phyloP scores from a whole-genome alignment of 2,888 invertebrate genomes.

The Melipona bicolor region DNA sequence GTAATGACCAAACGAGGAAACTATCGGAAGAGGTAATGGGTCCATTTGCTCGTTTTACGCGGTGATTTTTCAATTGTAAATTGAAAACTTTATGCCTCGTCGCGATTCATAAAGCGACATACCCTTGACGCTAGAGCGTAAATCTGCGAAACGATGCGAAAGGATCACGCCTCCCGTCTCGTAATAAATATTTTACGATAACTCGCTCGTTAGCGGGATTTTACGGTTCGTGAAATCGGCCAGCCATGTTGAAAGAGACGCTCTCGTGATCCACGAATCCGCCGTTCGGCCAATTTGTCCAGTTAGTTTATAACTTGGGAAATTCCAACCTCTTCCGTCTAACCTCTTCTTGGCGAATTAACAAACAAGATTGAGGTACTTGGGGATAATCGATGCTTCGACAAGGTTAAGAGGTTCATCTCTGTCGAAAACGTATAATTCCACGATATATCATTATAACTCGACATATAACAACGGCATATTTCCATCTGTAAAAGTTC shows the following conservation, averaged over 20 bases:
- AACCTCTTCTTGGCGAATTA: neutral
- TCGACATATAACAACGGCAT: no score
- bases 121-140: conserved; percentile 10
- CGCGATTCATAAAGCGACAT: conserved; percentile 2
- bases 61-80: conserved; percentile 9
- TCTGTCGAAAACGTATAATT: neutral
- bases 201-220: conserved; percentile 38
- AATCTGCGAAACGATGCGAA: conserved; percentile 30
- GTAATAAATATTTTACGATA: conserved; percentile 44
- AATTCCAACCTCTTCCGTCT: neutral
- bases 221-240: conserved; percentile 22
- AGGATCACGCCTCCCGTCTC: neutral
- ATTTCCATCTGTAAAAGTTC: no score
- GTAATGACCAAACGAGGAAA: neutral
- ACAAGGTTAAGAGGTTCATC: neutral
- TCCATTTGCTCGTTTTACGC: conserved; percentile 6
- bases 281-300: conserved; percentile 5
- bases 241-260: conserved; percentile 12
- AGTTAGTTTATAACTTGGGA: neutral
- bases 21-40: neutral
- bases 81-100: neutral
- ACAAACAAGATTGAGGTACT: neutral
- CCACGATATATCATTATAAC: neutral
- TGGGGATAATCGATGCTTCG: neutral
- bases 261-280: conserved; percentile 9